Evolutionary conservation across 2,113 vertebrate species (phyloP).

Genomic region (Hippocampus zosterae): DNA sequence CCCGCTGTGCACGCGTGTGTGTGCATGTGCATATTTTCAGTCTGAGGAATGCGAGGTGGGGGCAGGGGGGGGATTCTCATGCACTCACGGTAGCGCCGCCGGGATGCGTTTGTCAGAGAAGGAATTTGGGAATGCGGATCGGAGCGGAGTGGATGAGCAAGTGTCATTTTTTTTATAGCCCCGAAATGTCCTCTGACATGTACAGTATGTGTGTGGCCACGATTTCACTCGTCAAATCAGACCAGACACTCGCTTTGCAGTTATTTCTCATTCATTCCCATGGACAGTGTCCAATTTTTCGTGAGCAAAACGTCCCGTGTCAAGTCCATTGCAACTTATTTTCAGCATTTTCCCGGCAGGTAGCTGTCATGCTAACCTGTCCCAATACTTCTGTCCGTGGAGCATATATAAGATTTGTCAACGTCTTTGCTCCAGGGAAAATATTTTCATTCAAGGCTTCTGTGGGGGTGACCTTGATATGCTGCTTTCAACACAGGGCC

Average conservation of each 20-base stretch:
- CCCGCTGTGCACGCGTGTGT: constrained; percentile 16
- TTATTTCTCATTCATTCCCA: not conserved
- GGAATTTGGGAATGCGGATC: constrained; percentile 63
- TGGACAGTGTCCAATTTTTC: not conserved
- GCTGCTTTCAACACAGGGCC: constrained; percentile 20
- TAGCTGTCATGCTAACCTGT: not conserved
- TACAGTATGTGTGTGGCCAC: constrained; percentile 5
- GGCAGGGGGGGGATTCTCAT: constrained; percentile 49
- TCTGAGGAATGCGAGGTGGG: constrained; percentile 36
- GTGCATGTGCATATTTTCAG: constrained; percentile 31
- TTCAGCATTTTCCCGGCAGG: not conserved
- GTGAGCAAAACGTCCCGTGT: not conserved
- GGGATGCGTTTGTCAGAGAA: constrained; percentile 65
- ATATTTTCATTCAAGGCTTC: not conserved
- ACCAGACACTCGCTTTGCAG: not conserved
- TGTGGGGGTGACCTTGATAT: constrained; percentile 22
- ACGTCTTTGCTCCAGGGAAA: not conserved
- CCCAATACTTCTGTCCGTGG: not conserved
- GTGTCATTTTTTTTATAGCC: constrained; percentile 40
- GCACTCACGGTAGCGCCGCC: constrained; percentile 59
- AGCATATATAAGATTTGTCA: not conserved
- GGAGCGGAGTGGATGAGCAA: constrained; percentile 43
- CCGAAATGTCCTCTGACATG: constrained; percentile 43
- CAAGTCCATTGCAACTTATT: not conserved
- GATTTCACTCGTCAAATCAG: constrained; percentile 21